Evolutionary conservation across 2,113 vertebrate genomes (phyloP).

Genomic region (Python bivittatus): DNA sequence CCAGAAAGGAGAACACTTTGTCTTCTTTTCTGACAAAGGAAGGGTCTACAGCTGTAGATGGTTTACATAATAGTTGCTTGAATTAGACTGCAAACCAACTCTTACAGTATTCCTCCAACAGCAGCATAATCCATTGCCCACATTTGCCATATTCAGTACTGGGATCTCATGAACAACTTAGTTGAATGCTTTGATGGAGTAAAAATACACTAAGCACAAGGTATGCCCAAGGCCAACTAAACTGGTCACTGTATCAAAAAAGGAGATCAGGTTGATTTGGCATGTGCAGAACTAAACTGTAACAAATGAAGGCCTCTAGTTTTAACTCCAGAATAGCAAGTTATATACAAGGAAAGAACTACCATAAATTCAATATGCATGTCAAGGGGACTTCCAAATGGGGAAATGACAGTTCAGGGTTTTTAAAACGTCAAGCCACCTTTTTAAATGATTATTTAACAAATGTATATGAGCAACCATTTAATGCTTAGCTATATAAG

Average conservation of each 20-base stretch:
- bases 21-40: background rate
- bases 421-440: background rate
- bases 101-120: background rate
- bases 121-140: background rate
- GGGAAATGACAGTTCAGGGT: background rate
- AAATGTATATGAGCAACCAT: background rate
- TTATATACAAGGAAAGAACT: background rate
- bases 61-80: background rate
- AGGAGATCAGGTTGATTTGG: background rate
- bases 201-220: background rate
- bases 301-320: background rate
- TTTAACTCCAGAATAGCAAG: background rate
- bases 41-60: background rate
- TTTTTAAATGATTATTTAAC: background rate
- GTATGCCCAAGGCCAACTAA: background rate
- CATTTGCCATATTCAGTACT: background rate
- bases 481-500: background rate
- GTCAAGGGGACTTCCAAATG: background rate
- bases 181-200: background rate
- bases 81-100: background rate
- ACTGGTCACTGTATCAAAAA: background rate
- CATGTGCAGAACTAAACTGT: background rate
- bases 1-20: no score
- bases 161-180: background rate
- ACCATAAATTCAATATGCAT: background rate